phyloP scores from a whole-genome alignment of 2,113 vertebrate genomes.

The Anseranas semipalmata region DNA sequence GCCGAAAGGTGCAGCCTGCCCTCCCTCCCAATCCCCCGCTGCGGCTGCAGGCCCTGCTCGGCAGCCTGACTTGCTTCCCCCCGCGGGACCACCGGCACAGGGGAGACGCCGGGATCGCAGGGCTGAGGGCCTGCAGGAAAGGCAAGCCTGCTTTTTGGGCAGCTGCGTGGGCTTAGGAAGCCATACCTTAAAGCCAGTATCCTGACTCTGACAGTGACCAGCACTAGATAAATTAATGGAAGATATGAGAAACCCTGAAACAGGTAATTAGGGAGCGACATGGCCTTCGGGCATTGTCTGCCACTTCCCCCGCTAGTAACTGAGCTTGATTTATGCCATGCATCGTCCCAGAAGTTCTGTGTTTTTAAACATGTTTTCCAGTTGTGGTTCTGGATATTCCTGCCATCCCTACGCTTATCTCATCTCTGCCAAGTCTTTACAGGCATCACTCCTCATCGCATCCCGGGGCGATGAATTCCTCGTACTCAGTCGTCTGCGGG shows the following conservation, averaged over 20 bases:
- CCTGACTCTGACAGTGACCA: conserved; percentile 33
- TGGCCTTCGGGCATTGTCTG: not conserved
- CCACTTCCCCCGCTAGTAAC: not conserved
- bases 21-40: not conserved
- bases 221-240: not conserved
- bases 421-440: not conserved
- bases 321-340: not conserved
- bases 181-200: not conserved
- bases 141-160: not conserved
- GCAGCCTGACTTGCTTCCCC: not conserved
- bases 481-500: not conserved
- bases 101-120: not conserved
- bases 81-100: not conserved
- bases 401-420: not conserved
- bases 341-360: not conserved
- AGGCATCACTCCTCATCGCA: not conserved
- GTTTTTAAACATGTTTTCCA: not conserved
- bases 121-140: not conserved
- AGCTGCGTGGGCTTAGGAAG: conserved; percentile 3
- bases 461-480: conserved; percentile 31
- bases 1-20: not conserved
- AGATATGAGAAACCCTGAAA: not conserved
- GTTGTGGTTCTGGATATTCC: not conserved
- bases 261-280: not conserved
- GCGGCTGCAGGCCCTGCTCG: not conserved